phyloP scores from a whole-genome alignment of 2,113 vertebrate genomes.

The Lethenteron reissneri region DNA sequence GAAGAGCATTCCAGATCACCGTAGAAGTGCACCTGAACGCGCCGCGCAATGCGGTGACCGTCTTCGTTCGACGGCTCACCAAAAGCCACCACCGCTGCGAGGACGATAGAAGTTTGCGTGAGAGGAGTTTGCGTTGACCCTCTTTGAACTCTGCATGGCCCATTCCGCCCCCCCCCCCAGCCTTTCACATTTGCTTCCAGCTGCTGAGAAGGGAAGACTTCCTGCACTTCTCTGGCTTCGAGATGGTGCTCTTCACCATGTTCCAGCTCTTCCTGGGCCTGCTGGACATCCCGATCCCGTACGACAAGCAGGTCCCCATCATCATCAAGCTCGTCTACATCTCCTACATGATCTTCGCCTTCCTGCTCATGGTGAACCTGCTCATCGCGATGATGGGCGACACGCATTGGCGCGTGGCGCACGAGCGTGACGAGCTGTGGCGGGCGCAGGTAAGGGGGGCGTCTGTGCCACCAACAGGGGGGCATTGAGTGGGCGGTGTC shows the following conservation, averaged over 20 bases:
- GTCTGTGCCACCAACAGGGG: no score
- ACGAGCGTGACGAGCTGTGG: constrained; percentile 73
- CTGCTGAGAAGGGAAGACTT: constrained; percentile 38
- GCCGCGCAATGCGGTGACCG: no score
- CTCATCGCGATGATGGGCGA: constrained; percentile 92
- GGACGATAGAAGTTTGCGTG: no score
- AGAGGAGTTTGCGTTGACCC: no score
- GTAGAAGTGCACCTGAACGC: no score
- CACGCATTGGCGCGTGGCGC: constrained; percentile 70
- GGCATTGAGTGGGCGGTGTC: no score
- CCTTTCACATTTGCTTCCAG: constrained; percentile 64
- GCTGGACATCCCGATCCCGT: constrained; percentile 65
- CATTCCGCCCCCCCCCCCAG: constrained; percentile 18
- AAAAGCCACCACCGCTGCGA: no score
- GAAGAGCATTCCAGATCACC: no score
- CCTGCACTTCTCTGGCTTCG: constrained; percentile 45
- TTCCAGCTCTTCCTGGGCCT: constrained; percentile 69
- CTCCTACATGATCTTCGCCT: constrained; percentile 49
- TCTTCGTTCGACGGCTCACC: no score
- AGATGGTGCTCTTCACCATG: constrained; percentile 50
- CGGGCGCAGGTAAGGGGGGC: constrained; percentile 43
- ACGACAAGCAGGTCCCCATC: constrained; percentile 36
- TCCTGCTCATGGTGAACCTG: constrained; percentile 60
- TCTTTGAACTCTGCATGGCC: no score
- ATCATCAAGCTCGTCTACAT: constrained; percentile 48